phyloP scores from a whole-genome alignment of 2,797 vertebrate species.

The Echeneis naucrates region DNA sequence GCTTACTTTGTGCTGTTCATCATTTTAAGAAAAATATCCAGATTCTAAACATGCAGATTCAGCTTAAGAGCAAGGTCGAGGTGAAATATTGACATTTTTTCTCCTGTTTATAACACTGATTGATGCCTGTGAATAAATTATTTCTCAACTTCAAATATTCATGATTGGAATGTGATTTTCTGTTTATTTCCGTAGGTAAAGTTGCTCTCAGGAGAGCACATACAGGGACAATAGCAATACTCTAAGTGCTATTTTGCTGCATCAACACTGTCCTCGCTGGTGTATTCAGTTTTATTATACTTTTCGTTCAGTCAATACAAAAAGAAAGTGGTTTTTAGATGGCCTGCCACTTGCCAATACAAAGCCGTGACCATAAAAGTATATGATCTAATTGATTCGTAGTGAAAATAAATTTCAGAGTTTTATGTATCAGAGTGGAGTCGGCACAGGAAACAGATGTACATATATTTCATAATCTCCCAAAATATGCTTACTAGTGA shows the following conservation, averaged over 20 bases:
- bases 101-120: conserved; percentile 57
- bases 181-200: conserved; percentile 56
- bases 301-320: conserved; percentile 77
- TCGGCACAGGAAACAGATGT: conserved; percentile 78
- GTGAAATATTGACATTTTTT: conserved; percentile 73
- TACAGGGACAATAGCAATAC: conserved; percentile 75
- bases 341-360: conserved; percentile 73
- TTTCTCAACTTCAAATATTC: conserved; percentile 75
- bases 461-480: conserved; percentile 80
- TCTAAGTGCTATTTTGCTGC: conserved; percentile 75
- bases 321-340: conserved; percentile 73
- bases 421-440: conserved; percentile 70
- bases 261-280: conserved; percentile 73
- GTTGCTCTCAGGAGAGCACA: conserved; percentile 65
- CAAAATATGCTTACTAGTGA: conserved; percentile 81
- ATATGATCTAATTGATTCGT: conserved; percentile 82
- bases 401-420: conserved; percentile 72
- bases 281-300: conserved; percentile 76
- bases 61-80: conserved; percentile 46
- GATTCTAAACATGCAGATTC: conserved; percentile 57
- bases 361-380: conserved; percentile 74
- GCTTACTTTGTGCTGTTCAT: conserved; percentile 26
- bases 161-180: conserved; percentile 73
- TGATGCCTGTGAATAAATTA: conserved; percentile 71
- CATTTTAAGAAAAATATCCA: conserved; percentile 29